Evolutionary conservation across 2,113 vertebrate species (phyloP).

Genomic region (Proteles cristata): DNA sequence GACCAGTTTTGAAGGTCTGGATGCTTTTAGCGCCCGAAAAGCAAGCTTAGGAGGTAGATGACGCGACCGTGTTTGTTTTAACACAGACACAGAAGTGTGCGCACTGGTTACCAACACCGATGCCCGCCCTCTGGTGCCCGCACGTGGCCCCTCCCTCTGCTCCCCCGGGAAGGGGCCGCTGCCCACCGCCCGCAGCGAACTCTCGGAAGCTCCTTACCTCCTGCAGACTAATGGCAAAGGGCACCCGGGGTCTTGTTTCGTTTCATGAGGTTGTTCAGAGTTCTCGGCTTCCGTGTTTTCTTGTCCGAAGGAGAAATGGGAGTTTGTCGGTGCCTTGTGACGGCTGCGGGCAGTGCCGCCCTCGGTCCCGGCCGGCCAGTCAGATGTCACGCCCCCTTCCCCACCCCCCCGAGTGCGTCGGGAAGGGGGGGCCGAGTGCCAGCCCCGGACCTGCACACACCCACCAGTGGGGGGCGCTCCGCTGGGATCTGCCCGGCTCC

Average conservation of each 20-base stretch:
- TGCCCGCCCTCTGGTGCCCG: background rate
- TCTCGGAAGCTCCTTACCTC: background rate
- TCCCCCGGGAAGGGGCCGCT: background rate
- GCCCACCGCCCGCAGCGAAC: fast-evolving
- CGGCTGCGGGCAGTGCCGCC: background rate
- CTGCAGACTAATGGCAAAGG: background rate
- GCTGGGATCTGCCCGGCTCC: background rate
- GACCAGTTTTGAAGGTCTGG: background rate
- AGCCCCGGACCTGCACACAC: fast-evolving
- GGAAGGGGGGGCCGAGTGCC: background rate
- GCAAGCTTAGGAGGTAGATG: background rate
- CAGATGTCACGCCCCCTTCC: fast-evolving
- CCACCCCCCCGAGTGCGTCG: background rate
- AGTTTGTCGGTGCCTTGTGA: background rate
- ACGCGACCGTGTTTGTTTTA: background rate
- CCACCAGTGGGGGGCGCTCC: background rate
- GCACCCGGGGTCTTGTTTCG: fast-evolving
- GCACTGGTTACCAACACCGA: no score
- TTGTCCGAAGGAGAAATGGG: background rate
- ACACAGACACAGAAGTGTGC: no score
- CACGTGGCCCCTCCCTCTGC: no score
- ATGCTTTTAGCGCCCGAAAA: background rate
- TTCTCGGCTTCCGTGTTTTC: background rate
- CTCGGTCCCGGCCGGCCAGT: background rate
- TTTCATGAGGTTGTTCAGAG: background rate